Evolutionary conservation across 2,888 invertebrate species (phyloP).

Genomic region (Agriopis leucophaearia): DNA sequence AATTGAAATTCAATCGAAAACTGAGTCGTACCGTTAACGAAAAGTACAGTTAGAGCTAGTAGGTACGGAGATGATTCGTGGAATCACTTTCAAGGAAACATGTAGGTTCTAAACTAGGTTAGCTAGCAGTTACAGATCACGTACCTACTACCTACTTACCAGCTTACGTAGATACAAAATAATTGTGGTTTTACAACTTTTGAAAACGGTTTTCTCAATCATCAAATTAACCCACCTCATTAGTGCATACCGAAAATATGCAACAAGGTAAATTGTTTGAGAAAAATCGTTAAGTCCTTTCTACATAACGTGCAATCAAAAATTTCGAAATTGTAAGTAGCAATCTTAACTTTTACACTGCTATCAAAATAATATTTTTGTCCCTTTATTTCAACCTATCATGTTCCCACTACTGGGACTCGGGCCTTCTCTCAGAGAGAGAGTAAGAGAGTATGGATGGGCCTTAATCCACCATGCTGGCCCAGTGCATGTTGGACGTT

Average conservation of each 20-base stretch:
- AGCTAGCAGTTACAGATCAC: conserved; percentile 8
- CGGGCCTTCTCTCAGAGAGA: too few relatives aligned
- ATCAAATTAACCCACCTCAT: conserved; percentile 10
- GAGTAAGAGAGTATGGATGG: too few relatives aligned
- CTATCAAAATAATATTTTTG: neutral
- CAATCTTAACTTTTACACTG: neutral
- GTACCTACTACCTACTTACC: neutral
- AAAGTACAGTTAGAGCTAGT: conserved; percentile 16
- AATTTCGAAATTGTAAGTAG: neutral
- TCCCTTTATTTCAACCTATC: too few relatives aligned
- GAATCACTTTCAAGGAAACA: conserved; percentile 34
- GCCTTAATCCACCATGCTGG: too few relatives aligned
- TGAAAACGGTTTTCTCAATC: neutral
- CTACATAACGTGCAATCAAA: neutral
- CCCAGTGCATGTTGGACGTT: too few relatives aligned
- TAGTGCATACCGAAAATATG: conserved; percentile 6
- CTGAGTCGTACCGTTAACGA: conserved; percentile 39
- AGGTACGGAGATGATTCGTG: conserved; percentile 30
- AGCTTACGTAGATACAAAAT: neutral
- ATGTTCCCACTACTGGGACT: too few relatives aligned
- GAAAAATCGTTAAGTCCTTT: conserved; percentile 4
- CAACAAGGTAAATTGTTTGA: neutral
- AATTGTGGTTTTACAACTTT: neutral
- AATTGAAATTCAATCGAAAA: conserved; percentile 54
- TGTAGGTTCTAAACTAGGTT: conserved; percentile 16